Conservation (phyloP, 2,888 invertebrate genomes). For the Elysia crispata region DNA sequence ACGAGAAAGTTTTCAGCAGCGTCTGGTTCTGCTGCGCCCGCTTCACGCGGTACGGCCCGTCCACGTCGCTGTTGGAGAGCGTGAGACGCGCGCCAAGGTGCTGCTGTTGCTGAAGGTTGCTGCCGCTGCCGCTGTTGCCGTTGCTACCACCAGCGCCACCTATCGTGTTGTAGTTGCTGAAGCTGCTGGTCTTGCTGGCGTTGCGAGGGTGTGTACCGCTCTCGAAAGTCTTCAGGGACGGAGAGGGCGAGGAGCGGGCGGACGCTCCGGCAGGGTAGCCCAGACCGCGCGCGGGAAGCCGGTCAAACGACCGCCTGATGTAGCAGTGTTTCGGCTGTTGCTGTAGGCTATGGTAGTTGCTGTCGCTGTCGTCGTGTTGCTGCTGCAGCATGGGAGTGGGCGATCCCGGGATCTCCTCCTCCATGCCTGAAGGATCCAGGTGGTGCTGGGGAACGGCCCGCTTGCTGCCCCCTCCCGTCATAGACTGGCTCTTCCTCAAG, state of each 20-base stretch:
- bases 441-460: neutral
- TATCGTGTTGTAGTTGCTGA: constrained; percentile 17
- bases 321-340: constrained; percentile 35
- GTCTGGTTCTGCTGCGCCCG: constrained; percentile 41
- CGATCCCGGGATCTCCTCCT: constrained; percentile 45
- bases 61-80: constrained; percentile 32
- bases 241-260: constrained; percentile 34
- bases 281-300: constrained; percentile 44
- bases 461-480: neutral
- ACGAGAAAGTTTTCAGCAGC: constrained; percentile 45
- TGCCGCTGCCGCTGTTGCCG: neutral
- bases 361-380: neutral
- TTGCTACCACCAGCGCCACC: neutral
- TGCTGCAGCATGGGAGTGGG: constrained; percentile 40
- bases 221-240: constrained; percentile 11
- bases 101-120: constrained; percentile 24
- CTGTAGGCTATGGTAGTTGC: constrained; percentile 1
- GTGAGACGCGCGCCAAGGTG: constrained; percentile 35
- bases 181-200: constrained; percentile 34
- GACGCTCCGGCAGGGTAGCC: constrained; percentile 50
- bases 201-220: neutral
- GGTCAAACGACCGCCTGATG: constrained; percentile 46
- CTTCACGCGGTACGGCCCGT: constrained; percentile 36
- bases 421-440: neutral
- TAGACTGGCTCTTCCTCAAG: neutral